Evolutionary conservation across 2,888 invertebrate genomes (phyloP).

Genomic region (Falcaria lacertinaria): DNA sequence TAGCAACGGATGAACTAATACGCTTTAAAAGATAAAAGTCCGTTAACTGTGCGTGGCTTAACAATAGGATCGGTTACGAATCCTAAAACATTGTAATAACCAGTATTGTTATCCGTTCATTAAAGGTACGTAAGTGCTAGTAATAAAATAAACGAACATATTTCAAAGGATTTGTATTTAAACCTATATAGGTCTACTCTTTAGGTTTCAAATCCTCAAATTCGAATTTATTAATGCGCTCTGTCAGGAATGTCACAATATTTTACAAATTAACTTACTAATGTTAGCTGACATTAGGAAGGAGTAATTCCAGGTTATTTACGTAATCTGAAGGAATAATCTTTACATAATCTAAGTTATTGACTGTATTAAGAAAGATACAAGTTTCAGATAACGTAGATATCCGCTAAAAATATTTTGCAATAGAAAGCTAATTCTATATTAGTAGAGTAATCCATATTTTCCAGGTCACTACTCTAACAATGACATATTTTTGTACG

Average conservation of each 20-base stretch:
- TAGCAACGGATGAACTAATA: too few species aligned
- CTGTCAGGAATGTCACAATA: background rate
- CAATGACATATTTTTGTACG: slow-evolving; percentile 19
- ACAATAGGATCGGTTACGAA: too few species aligned
- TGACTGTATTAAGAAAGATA: background rate
- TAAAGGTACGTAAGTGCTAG: too few species aligned
- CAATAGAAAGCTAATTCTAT: background rate
- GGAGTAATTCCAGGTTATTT: background rate
- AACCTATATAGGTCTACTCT: background rate
- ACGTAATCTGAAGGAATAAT: background rate
- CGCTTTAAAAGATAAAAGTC: too few species aligned
- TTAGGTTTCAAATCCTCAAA: background rate
- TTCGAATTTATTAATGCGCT: background rate
- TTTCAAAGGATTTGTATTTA: background rate
- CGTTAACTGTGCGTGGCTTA: too few species aligned
- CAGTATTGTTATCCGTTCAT: too few species aligned
- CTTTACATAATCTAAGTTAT: background rate
- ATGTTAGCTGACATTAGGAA: background rate
- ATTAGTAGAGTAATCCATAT: background rate
- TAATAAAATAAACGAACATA: too few species aligned
- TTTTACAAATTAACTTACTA: background rate
- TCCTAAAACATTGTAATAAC: too few species aligned
- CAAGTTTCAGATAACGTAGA: background rate
- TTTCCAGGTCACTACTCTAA: background rate
- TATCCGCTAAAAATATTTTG: background rate